These are phyloP conservation scores for Enteromius anoplus DNA, from an alignment of 2,797 vertebrate species.

Conservation along the genomic window DNA sequence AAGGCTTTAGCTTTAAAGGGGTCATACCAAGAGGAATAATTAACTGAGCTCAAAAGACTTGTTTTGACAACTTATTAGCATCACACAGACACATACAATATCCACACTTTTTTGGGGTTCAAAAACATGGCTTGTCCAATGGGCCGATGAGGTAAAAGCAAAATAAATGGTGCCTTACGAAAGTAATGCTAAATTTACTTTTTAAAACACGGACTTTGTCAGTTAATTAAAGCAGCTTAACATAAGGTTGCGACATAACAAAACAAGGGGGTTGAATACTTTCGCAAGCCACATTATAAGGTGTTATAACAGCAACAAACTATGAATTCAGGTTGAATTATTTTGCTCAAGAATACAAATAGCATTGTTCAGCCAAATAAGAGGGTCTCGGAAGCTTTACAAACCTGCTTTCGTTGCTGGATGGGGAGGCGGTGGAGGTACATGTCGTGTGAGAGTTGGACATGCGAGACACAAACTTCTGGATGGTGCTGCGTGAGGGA, in stretches of 20 bases:
- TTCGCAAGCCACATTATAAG: background rate
- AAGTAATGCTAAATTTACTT: too few relatives aligned
- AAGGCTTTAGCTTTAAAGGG: background rate
- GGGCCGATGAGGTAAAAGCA: background rate
- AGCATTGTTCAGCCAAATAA: background rate
- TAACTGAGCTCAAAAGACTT: background rate
- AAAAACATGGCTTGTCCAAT: background rate
- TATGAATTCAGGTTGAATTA: background rate
- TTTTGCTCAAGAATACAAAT: background rate
- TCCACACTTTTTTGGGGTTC: background rate
- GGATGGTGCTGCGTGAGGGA: slow-evolving; percentile 90
- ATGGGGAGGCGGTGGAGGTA: slow-evolving; percentile 84
- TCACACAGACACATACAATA: background rate
- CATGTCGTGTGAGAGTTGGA: slow-evolving; percentile 87
- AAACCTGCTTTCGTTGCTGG: slow-evolving; percentile 91
- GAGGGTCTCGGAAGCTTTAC: background rate
- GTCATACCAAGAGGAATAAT: background rate
- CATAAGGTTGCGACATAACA: background rate
- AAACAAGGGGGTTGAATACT: background rate
- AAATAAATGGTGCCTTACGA: background rate
- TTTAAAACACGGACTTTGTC: too few relatives aligned
- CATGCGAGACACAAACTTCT: slow-evolving; percentile 93
- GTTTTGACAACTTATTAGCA: background rate
- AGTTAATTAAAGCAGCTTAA: background rate
- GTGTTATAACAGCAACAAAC: background rate